Conservation (phyloP, 2,113 vertebrate genomes). For the Gracilinanus agilis region DNA sequence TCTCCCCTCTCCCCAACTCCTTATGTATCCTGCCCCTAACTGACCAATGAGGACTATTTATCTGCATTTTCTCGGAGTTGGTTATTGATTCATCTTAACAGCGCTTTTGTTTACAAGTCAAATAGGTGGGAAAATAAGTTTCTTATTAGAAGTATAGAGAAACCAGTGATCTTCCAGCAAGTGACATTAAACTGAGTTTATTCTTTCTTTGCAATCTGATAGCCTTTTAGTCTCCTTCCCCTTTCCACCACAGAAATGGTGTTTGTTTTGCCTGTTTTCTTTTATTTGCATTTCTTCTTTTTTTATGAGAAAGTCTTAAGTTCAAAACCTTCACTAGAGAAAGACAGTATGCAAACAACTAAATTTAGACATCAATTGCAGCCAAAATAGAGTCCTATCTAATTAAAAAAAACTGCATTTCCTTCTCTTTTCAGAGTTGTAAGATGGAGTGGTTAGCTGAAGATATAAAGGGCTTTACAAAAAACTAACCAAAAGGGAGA, state of each 20-base stretch:
- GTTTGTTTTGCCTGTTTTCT: not conserved
- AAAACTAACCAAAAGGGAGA: constrained; percentile 1
- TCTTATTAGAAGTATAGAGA: constrained; percentile 6
- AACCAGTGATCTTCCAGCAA: not conserved
- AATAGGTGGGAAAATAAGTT: constrained; percentile 10
- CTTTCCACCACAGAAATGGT: not conserved
- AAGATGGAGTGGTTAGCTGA: not conserved
- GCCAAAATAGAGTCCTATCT: not conserved
- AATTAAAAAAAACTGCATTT: constrained; percentile 1
- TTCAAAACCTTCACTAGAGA: constrained; percentile 16
- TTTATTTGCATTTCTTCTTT: constrained; percentile 20
- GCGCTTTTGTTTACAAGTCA: not conserved
- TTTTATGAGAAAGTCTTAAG: not conserved
- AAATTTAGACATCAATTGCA: not conserved
- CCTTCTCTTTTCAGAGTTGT: constrained; percentile 12
- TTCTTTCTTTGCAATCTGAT: no score
- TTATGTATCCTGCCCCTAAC: not conserved
- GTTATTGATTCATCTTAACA: not conserved
- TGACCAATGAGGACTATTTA: not conserved
- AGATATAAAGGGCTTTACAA: constrained; percentile 11
- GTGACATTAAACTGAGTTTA: not conserved
- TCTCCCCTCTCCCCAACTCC: not conserved
- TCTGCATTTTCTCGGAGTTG: not conserved
- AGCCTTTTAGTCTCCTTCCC: not conserved
- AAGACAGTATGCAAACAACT: not conserved